Evolutionary conservation across 2,113 vertebrate species (phyloP).

Genomic region (Copsychus sechellarum): DNA sequence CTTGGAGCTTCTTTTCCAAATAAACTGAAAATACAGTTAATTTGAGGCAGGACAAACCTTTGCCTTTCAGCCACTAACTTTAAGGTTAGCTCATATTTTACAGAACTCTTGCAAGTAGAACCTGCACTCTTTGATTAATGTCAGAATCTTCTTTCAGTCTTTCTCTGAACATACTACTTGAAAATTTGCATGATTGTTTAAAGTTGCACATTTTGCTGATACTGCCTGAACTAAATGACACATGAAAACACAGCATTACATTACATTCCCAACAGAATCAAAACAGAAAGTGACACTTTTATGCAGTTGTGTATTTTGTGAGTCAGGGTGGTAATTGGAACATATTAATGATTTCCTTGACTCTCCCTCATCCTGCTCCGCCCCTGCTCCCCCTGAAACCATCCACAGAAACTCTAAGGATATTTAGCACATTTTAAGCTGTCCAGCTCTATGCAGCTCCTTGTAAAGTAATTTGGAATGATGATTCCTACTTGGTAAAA

Average conservation of each 20-base stretch:
- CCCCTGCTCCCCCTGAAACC: constrained; percentile 5
- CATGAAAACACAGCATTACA: constrained; percentile 20
- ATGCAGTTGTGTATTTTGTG: constrained; percentile 16
- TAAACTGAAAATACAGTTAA: constrained; percentile 41
- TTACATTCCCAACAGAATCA: constrained; percentile 1
- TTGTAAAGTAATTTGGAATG: constrained; percentile 42
- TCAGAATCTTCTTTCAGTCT: constrained; percentile 39
- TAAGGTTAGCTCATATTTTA: constrained; percentile 1
- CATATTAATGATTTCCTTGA: constrained; percentile 20
- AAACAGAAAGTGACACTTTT: constrained; percentile 16
- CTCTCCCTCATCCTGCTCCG: neutral
- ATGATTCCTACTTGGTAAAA: constrained; percentile 58
- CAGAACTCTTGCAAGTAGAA: constrained; percentile 24
- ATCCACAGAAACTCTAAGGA: constrained; percentile 30
- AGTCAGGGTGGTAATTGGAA: neutral
- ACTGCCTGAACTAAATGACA: constrained; percentile 39
- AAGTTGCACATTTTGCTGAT: constrained; percentile 56
- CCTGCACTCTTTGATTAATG: constrained; percentile 35
- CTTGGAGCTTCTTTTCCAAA: neutral
- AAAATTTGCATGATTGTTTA: constrained; percentile 60
- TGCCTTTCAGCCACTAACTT: constrained; percentile 12
- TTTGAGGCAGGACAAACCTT: constrained; percentile 26
- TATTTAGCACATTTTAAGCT: constrained; percentile 60
- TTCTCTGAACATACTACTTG: constrained; percentile 34
- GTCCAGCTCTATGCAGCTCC: constrained; percentile 54